Percentiles rank a stretch among this genome's conserved stretches.
Conservation (phyloP, 2,113 vertebrate species). For the Erpornis zantholeuca region DNA sequence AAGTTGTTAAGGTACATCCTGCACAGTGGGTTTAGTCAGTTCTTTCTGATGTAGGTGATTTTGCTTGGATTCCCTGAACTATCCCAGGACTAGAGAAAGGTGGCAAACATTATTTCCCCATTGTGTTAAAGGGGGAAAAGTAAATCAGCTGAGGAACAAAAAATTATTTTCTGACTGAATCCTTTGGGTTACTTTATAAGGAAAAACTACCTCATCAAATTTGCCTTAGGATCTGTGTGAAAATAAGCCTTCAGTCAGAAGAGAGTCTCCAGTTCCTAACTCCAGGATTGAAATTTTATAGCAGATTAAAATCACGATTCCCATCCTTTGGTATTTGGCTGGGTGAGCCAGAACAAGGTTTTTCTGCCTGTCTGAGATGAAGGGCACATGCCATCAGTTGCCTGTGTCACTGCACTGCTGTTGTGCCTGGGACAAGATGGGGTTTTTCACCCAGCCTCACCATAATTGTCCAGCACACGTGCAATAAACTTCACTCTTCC, state of each 20-base stretch:
- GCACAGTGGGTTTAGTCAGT: neutral
- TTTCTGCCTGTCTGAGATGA: neutral
- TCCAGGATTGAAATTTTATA: neutral
- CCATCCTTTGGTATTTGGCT: neutral
- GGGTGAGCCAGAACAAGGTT: neutral
- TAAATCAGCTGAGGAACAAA: neutral
- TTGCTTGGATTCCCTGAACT: neutral
- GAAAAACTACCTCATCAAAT: neutral
- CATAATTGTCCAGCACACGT: neutral
- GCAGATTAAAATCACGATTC: neutral
- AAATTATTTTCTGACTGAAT: rapidly evolving
- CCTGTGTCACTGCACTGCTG: neutral
- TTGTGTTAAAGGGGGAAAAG: neutral
- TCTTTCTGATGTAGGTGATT: neutral
- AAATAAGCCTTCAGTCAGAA: neutral
- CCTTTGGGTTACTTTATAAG: neutral
- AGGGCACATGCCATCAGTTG: neutral
- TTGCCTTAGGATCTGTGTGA: neutral
- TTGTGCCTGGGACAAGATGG: neutral
- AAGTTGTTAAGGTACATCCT: neutral
- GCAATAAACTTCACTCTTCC: neutral
- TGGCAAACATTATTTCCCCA: neutral
- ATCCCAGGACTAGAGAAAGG: neutral
- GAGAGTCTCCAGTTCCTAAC: neutral
- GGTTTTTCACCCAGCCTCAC: neutral